Conservation (phyloP, 2,797 vertebrate genomes). For the Hybognathus amarus region DNA sequence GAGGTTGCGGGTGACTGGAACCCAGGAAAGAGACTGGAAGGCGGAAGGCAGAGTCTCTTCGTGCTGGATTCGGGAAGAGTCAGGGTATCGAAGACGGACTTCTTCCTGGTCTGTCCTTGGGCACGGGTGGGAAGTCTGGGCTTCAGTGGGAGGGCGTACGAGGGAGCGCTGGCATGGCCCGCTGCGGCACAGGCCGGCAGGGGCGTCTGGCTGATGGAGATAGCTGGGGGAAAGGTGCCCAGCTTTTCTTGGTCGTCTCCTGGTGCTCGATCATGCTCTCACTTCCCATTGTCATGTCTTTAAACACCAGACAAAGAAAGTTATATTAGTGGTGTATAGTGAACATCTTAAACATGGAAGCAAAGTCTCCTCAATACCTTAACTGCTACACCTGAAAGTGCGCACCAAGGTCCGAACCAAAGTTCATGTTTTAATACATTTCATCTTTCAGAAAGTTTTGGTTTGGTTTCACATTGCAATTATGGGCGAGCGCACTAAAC, state of each 20-base stretch:
- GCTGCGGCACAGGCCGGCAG: constrained; percentile 88
- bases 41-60: constrained; percentile 77
- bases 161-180: constrained; percentile 93
- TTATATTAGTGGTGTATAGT: not conserved
- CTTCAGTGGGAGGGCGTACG: constrained; percentile 94
- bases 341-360: not conserved
- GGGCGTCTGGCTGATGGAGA: constrained; percentile 90
- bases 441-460: too few species aligned
- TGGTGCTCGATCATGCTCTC: constrained; percentile 94
- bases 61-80: constrained; percentile 86
- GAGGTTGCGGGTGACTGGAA: constrained; percentile 74
- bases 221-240: constrained; percentile 91
- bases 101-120: constrained; percentile 95
- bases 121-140: constrained; percentile 91
- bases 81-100: constrained; percentile 95
- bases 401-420: too few species aligned
- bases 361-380: not conserved
- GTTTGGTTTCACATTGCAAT: too few species aligned
- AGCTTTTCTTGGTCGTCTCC: constrained; percentile 99
- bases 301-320: constrained; percentile 15
- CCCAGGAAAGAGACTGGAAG: constrained; percentile 81
- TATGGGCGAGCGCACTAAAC: too few species aligned
- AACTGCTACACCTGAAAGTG: too few species aligned
- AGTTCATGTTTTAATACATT: too few species aligned
- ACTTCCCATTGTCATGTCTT: constrained; percentile 99